These are phyloP conservation scores for Nephila pilipes DNA, from an alignment of 1,140 invertebrate genomes.

Conservation along the genomic window DNA sequence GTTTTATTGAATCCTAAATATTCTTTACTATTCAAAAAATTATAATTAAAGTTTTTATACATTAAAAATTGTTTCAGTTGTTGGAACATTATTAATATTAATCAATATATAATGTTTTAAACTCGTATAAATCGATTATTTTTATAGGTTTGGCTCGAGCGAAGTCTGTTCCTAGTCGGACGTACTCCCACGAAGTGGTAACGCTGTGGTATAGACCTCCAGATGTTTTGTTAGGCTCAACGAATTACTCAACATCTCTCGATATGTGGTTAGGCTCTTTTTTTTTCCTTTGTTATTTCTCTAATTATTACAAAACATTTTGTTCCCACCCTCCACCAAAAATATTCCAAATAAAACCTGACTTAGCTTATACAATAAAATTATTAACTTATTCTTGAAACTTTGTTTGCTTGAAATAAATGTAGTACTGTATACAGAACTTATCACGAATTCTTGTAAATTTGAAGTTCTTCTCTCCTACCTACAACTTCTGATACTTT, in stretches of 20 bases:
- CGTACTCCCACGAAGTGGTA: constrained; percentile 89
- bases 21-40: too few species aligned
- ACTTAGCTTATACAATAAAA: too few species aligned
- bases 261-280: constrained; percentile 85
- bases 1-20: too few species aligned
- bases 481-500: too few species aligned
- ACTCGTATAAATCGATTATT: background rate
- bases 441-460: too few species aligned
- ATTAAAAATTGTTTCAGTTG: background rate
- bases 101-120: background rate
- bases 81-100: background rate
- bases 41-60: too few species aligned
- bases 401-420: too few species aligned
- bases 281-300: background rate
- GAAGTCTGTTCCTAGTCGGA: constrained; percentile 89
- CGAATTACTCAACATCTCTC: constrained; percentile 87
- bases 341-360: too few species aligned
- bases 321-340: too few species aligned
- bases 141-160: constrained; percentile 84
- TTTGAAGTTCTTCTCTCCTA: too few species aligned
- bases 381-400: too few species aligned
- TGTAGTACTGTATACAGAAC: too few species aligned
- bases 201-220: constrained; percentile 87
- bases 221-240: constrained; percentile 87
- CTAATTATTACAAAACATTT: background rate